A percentile compares a stretch with the other conserved stretches of the same genome.
These are phyloP conservation scores for Rapana venosa DNA, from an alignment of 2,888 invertebrate species.

Conservation along the genomic window DNA sequence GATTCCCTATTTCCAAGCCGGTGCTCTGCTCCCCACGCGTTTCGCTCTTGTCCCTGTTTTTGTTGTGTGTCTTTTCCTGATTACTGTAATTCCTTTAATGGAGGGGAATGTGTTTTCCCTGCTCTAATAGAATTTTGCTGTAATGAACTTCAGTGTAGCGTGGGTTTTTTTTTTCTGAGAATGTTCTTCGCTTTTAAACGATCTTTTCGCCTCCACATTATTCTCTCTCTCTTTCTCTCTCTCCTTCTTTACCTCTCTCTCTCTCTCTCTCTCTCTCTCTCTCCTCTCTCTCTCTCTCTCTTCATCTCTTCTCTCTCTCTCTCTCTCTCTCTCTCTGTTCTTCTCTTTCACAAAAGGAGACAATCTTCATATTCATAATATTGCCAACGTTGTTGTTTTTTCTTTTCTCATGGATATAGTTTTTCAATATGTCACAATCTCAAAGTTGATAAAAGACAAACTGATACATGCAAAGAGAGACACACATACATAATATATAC, in stretches of 20 bases:
- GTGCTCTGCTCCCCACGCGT: too few relatives aligned
- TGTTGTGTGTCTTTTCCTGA: neutral
- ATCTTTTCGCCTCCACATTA: too few relatives aligned
- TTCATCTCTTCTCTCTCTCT: neutral
- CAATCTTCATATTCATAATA: too few relatives aligned
- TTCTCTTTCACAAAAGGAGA: neutral
- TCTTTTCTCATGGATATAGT: too few relatives aligned
- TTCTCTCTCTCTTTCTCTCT: conserved; percentile 15
- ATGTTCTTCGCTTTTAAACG: neutral
- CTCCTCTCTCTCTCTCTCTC: conserved; percentile 27
- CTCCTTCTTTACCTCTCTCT: neutral
- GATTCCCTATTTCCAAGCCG: too few relatives aligned
- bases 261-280: conserved; percentile 7
- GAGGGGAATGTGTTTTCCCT: neutral
- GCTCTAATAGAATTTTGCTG: conserved; percentile 2
- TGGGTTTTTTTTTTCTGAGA: too few relatives aligned
- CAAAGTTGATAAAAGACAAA: too few relatives aligned
- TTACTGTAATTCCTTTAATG: neutral
- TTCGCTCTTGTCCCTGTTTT: neutral
- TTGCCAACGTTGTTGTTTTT: too few relatives aligned
- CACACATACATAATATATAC: too few relatives aligned
- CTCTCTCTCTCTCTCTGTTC: conserved; percentile 6
- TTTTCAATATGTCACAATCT: too few relatives aligned
- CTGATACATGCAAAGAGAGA: too few relatives aligned
- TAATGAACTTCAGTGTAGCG: neutral